phyloP scores from a whole-genome alignment of 2,113 vertebrate genomes.

The Sinocyclocheilus anophthalmus region DNA sequence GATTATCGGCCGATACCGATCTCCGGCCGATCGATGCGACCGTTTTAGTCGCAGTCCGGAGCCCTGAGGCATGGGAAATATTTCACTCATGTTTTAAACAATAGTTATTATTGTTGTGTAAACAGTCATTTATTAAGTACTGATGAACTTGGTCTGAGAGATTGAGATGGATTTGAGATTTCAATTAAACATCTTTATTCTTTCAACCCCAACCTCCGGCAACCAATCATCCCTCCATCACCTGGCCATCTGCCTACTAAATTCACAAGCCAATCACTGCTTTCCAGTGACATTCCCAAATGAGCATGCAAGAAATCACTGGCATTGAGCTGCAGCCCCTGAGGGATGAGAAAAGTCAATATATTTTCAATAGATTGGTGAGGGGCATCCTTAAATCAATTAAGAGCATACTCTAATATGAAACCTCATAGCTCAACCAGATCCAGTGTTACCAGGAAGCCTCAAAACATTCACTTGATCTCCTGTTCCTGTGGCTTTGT shows the following conservation, averaged over 20 bases:
- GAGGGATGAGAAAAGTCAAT: constrained; percentile 41
- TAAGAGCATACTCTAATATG: neutral
- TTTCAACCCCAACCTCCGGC: neutral
- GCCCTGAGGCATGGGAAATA: neutral
- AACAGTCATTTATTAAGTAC: neutral
- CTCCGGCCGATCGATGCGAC: too few relatives aligned
- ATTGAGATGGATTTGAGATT: neutral
- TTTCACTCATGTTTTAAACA: neutral
- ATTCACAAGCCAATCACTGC: constrained; percentile 3
- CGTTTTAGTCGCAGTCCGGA: too few relatives aligned
- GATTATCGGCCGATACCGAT: too few relatives aligned
- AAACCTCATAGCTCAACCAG: neutral
- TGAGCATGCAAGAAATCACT: neutral
- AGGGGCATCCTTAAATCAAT: neutral
- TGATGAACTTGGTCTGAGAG: neutral
- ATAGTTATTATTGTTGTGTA: neutral
- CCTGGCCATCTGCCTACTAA: constrained; percentile 22
- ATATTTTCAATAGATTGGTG: constrained; percentile 9
- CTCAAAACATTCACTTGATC: neutral
- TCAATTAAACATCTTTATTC: neutral
- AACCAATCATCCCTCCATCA: neutral
- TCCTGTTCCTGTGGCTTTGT: neutral
- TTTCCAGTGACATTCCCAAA: constrained; percentile 9
- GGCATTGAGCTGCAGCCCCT: constrained; percentile 27
- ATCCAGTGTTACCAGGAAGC: constrained; percentile 2